Evolutionary conservation across 2,888 invertebrate genomes (phyloP).

Genomic region (Drosophila imparisetae): DNA sequence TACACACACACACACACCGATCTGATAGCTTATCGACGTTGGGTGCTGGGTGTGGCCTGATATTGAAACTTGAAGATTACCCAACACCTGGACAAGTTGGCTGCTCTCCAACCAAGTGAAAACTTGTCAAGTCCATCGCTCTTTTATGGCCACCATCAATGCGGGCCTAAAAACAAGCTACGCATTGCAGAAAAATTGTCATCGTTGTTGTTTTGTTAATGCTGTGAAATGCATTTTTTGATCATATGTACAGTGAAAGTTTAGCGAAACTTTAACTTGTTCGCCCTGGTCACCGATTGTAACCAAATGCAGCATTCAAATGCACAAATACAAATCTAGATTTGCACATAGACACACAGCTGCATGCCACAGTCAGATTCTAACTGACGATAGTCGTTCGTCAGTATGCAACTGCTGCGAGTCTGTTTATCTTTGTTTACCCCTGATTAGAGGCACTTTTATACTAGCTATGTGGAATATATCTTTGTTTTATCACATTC

Average conservation of each 20-base stretch:
- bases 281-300: slow-evolving; percentile 32
- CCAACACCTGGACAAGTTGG: slow-evolving; percentile 20
- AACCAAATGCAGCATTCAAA: slow-evolving; percentile 49
- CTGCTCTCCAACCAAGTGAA: slow-evolving; percentile 11
- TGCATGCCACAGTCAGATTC: slow-evolving; percentile 14
- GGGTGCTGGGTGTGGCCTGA: neutral
- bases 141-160: slow-evolving; percentile 16
- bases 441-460: too few relatives aligned
- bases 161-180: slow-evolving; percentile 15
- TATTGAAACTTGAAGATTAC: slow-evolving; percentile 19
- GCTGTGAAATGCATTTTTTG: slow-evolving; percentile 30
- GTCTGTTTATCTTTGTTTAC: slow-evolving; percentile 7
- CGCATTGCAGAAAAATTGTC: slow-evolving; percentile 10
- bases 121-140: neutral
- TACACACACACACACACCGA: slow-evolving; percentile 12
- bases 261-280: slow-evolving; percentile 51
- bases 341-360: neutral
- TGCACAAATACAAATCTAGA: neutral
- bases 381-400: slow-evolving; percentile 22
- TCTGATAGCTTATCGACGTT: slow-evolving; percentile 58
- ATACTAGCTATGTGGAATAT: neutral
- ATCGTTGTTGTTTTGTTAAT: slow-evolving; percentile 8
- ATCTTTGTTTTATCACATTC: neutral
- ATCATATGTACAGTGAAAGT: slow-evolving; percentile 56
- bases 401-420: slow-evolving; percentile 9